Evolutionary conservation across 2,888 invertebrate species (phyloP).

Genomic region (Gandaritis pyraliata): DNA sequence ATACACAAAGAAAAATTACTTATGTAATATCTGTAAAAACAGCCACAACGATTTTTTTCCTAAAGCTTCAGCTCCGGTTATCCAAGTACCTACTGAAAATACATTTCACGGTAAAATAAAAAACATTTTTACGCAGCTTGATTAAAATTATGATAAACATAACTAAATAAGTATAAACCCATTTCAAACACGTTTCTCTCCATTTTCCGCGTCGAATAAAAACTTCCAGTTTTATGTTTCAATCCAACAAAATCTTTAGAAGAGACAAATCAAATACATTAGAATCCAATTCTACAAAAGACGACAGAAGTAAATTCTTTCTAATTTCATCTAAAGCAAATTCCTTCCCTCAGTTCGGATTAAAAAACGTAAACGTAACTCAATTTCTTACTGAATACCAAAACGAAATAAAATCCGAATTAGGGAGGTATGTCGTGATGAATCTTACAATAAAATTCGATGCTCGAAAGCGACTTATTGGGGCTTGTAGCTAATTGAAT

Average conservation of each 20-base stretch:
- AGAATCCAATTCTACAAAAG: too few relatives aligned
- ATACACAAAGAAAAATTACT: too few relatives aligned
- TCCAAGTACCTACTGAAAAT: not conserved
- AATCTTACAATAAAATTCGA: slow-evolving; percentile 18
- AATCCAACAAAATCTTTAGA: slow-evolving; percentile 30
- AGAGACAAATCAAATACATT: slow-evolving; percentile 35
- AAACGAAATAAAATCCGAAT: slow-evolving; percentile 40
- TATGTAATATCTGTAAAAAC: too few relatives aligned
- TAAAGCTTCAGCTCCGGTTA: too few relatives aligned
- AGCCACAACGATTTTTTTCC: too few relatives aligned
- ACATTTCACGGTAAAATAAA: not conserved
- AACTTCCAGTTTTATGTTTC: slow-evolving; percentile 12
- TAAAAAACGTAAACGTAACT: slow-evolving; percentile 43
- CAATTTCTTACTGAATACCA: slow-evolving; percentile 50
- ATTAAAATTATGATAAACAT: slow-evolving; percentile 4
- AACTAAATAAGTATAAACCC: slow-evolving; percentile 1
- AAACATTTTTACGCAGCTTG: not conserved
- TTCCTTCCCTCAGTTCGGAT: slow-evolving; percentile 38
- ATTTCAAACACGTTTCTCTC: not conserved
- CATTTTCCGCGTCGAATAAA: not conserved
- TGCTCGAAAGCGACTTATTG: slow-evolving; percentile 6
- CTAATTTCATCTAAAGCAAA: slow-evolving; percentile 47
- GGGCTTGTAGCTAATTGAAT: slow-evolving; percentile 27
- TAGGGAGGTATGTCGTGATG: slow-evolving; percentile 23
- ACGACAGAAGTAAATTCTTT: slow-evolving; percentile 26